Evolutionary conservation across 2,113 vertebrate genomes (phyloP), one percentile per base, ranked within the genome.

Genomic region (Podarcis cretensis): DNA sequence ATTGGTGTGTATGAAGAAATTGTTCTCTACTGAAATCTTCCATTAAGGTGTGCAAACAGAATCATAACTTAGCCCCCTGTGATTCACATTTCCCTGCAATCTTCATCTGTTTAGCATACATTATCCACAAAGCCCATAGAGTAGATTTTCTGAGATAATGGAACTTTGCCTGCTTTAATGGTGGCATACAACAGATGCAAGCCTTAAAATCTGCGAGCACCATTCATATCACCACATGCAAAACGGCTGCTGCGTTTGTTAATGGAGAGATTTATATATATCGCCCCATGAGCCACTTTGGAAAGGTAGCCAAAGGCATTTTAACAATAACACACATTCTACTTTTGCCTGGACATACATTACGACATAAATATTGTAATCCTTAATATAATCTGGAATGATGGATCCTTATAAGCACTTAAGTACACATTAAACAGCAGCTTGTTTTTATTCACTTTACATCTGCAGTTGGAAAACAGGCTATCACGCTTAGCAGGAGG

Each of bases 381-480:
- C 89, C 85, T 92, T 25, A 0, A n/a, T 43, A 65, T 1, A 32
- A 92, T 69, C 90, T 81, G 83, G 83, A 93, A 74, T 37, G 90
- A 80, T 27, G 2, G 88, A 84, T 85, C 30, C 7, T 20, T 89
- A 89, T 81, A 89, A 90, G 59, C 63, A 77, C 30, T 91, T 84
- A 92, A 89, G 83, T 3, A 27, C 4, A 80, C 1, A 3, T 68
- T 94, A 88, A 88, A 93, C 6, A 91, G 8, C 35, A 83, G 88
- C 90, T 90, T 91, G 37, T 6, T 92, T 84, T 92, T 90, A 93
- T 68, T 86, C 35, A 57, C 21, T 83, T 91, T 90, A 65, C 2
- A 85, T 89, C 35, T 88, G 30, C 1, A 84, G 83, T 63, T 71
- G 80, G 84, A 54, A 92, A 93, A 88, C 43, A n/a, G 35, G 30